Evolutionary conservation across 2,797 vertebrate species (phyloP).

Genomic region (Esox lucius): DNA sequence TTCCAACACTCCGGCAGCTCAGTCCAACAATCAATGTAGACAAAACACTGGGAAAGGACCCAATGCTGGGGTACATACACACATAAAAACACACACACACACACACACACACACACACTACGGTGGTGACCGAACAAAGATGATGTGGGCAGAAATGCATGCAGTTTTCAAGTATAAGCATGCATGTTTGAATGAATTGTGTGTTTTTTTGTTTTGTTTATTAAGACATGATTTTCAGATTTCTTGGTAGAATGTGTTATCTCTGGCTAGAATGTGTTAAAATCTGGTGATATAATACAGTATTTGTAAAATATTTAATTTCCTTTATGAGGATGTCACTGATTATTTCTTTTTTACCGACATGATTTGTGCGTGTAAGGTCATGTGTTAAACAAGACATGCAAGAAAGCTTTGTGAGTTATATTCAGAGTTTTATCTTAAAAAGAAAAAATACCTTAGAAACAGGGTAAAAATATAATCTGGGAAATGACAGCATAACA

Average conservation of each 20-base stretch:
- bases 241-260: not conserved
- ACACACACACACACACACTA: not conserved
- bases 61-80: constrained; percentile 1
- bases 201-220: too few relatives aligned
- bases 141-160: too few relatives aligned
- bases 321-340: not conserved
- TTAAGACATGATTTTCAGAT: not conserved
- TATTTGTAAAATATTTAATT: not conserved
- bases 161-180: too few relatives aligned
- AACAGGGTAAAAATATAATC: constrained; percentile 33
- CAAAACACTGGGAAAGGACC: constrained; percentile 40
- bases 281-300: not conserved
- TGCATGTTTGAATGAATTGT: too few relatives aligned
- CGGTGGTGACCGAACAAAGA: too few relatives aligned
- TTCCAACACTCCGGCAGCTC: constrained; percentile 63
- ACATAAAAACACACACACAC: not conserved
- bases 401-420: constrained; percentile 31
- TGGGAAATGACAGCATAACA: constrained; percentile 43
- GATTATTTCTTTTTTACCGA: constrained; percentile 10
- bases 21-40: constrained; percentile 56
- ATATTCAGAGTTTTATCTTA: constrained; percentile 45
- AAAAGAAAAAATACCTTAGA: constrained; percentile 34
- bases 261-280: not conserved
- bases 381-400: constrained; percentile 24
- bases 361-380: constrained; percentile 17